phyloP scores from a whole-genome alignment of 2,797 vertebrate genomes.

The Phrynocephalus guinanensis region DNA sequence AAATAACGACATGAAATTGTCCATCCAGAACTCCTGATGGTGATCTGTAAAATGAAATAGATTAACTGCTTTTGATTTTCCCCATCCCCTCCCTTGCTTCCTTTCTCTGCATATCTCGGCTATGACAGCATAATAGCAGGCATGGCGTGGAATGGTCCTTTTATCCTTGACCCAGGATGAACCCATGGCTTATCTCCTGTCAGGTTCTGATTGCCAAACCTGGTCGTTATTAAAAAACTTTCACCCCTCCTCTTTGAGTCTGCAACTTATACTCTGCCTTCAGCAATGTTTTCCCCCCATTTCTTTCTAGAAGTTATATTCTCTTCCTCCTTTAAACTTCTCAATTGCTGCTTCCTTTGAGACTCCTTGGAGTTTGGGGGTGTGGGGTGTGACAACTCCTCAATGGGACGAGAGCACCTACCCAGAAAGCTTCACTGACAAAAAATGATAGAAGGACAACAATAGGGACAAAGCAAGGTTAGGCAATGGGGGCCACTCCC shows the following conservation, averaged over 20 bases:
- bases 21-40: conserved; percentile 70
- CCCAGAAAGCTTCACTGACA: background rate
- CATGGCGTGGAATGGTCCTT: conserved; percentile 56
- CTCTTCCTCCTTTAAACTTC: background rate
- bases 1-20: conserved; percentile 68
- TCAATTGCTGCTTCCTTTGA: background rate
- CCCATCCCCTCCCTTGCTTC: background rate
- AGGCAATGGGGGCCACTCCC: background rate
- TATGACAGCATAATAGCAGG: conserved; percentile 53
- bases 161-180: conserved; percentile 59
- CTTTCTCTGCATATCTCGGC: background rate
- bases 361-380: background rate
- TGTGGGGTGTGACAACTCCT: background rate
- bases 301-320: too few relatives aligned
- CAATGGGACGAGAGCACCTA: background rate
- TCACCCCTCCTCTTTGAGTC: background rate
- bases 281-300: too few relatives aligned
- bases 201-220: background rate
- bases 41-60: conserved; percentile 73
- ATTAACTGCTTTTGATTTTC: conserved; percentile 62
- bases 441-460: background rate
- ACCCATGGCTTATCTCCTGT: conserved; percentile 40
- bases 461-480: background rate
- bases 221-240: conserved; percentile 47
- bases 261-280: background rate